These are phyloP conservation scores for Struthidea cinerea DNA, from an alignment of 2,113 vertebrate genomes.

Conservation along the genomic window DNA sequence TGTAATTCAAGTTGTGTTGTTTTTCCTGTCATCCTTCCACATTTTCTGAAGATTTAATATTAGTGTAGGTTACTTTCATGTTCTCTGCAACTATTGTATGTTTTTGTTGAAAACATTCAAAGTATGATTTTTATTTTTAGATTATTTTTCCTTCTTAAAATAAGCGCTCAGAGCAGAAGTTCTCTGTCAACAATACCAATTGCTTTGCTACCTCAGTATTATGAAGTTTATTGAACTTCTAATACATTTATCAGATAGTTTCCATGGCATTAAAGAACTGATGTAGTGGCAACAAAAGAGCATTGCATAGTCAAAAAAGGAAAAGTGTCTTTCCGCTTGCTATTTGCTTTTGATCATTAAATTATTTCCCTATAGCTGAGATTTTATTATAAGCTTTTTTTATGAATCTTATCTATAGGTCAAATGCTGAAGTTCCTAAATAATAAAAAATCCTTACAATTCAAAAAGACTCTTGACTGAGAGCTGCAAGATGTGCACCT, in stretches of 20 bases:
- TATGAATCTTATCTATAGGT: background rate
- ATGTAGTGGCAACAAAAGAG: constrained; percentile 36
- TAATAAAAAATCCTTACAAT: background rate
- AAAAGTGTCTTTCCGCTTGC: background rate
- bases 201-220: constrained; percentile 36
- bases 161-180: background rate
- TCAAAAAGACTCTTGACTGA: background rate
- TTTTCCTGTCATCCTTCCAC: background rate
- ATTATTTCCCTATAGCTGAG: background rate
- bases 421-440: background rate
- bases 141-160: background rate
- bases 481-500: background rate
- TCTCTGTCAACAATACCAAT: constrained; percentile 17
- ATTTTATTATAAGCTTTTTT: background rate
- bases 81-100: background rate
- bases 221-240: constrained; percentile 29
- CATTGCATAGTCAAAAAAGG: background rate
- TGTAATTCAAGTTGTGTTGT: background rate
- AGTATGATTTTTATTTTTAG: background rate
- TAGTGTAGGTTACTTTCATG: background rate
- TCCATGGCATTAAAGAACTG: constrained; percentile 40
- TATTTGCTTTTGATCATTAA: constrained; percentile 13
- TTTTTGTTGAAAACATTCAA: background rate
- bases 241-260: constrained; percentile 54
- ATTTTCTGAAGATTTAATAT: background rate